Percentiles rank a stretch among this genome's conserved stretches.
These are phyloP conservation scores for Turritopsis dohrnii DNA, from an alignment of 30 jellyfish, hydroid and myxozoan genomes.

Conservation along the genomic window DNA sequence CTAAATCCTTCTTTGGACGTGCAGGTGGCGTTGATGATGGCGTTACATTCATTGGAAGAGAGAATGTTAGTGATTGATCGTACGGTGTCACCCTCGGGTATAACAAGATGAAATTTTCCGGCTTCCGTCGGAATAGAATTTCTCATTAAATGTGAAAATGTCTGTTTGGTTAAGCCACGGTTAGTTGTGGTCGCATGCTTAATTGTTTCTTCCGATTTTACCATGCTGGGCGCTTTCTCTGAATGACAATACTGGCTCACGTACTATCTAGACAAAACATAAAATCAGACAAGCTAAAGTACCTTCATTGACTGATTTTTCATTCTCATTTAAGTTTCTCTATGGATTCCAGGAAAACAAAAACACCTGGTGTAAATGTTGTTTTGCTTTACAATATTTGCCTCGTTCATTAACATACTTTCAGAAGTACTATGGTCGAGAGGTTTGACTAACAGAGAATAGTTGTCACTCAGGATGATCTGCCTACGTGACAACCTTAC, in stretches of 20 bases:
- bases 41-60: slow-evolving; percentile 11
- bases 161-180: not conserved
- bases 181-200: not conserved
- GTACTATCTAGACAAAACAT: not conserved
- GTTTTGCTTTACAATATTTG: no score
- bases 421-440: no score
- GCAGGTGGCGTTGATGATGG: slow-evolving; percentile 6
- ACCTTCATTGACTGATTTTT: not conserved
- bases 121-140: not conserved
- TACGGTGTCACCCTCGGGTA: slow-evolving; percentile 12
- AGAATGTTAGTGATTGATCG: slow-evolving; percentile 4
- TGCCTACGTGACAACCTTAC: no score
- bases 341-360: not conserved
- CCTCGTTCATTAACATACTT: no score
- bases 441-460: no score
- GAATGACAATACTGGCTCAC: not conserved
- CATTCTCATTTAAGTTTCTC: not conserved
- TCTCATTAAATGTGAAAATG: slow-evolving; percentile 14
- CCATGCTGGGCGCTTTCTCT: not conserved
- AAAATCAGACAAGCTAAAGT: not conserved
- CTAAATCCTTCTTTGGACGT: slow-evolving; percentile 19
- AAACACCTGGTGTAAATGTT: no score
- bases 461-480: no score
- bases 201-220: not conserved
- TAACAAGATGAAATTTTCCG: not conserved